Conservation (phyloP, 1,140 invertebrate species). For the Ephestia elutella region DNA sequence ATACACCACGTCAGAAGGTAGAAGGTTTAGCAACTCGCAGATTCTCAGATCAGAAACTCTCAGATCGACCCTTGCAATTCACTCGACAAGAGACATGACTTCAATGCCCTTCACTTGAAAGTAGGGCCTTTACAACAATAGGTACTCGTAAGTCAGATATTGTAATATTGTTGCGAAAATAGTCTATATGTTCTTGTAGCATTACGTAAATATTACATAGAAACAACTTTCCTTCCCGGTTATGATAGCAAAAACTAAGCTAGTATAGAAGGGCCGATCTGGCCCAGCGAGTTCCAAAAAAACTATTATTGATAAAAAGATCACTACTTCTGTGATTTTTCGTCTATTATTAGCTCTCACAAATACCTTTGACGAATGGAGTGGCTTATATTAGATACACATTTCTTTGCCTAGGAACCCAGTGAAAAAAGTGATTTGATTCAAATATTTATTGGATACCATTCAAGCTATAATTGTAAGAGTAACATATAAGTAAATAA, state of each 20-base stretch:
- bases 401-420: too few species aligned
- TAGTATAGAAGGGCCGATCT: constrained; percentile 15
- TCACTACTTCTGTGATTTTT: not conserved
- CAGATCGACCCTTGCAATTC: too few species aligned
- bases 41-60: too few species aligned
- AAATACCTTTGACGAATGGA: not conserved
- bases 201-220: constrained; percentile 17
- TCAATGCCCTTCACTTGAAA: not conserved
- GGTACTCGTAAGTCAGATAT: not conserved
- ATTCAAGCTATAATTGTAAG: too few species aligned
- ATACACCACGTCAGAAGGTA: too few species aligned
- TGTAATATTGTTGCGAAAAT: constrained; percentile 13
- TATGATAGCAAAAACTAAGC: constrained; percentile 16
- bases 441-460: too few species aligned
- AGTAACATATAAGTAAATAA: too few species aligned
- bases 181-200: constrained; percentile 12
- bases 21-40: too few species aligned
- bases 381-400: too few species aligned
- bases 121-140: constrained; percentile 9
- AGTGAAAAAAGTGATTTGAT: too few species aligned
- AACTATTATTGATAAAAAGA: not conserved
- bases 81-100: too few species aligned
- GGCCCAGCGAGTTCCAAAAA: constrained; percentile 6
- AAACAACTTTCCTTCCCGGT: constrained; percentile 19
- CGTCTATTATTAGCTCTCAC: not conserved